A percentile compares a stretch with the other conserved stretches of the same genome.
phyloP scores from a whole-genome alignment of 2,113 vertebrate genomes.

The Lycocorax pyrrhopterus region DNA sequence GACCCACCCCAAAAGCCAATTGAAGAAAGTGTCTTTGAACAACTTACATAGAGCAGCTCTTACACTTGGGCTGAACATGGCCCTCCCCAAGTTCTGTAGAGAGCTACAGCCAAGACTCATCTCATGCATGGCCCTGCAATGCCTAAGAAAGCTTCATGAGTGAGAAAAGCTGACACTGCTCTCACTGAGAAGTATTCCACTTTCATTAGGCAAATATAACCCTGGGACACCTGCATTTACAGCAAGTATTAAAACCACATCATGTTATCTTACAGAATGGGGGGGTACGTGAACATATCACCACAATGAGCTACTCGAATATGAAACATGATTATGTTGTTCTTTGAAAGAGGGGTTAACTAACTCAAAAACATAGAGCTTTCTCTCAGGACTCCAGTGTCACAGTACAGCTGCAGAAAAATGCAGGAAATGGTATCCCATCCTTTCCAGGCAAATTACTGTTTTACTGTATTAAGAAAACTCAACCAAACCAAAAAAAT shows the following conservation, averaged over 20 bases:
- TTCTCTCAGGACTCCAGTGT: background rate
- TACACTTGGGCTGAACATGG: rapidly evolving
- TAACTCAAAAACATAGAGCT: background rate
- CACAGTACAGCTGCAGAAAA: background rate
- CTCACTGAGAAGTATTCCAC: background rate
- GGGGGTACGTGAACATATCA: rapidly evolving
- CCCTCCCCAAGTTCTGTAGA: background rate
- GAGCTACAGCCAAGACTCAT: background rate
- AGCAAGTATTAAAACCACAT: background rate
- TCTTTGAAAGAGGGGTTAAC: background rate
- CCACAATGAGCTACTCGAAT: background rate
- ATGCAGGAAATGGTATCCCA: background rate
- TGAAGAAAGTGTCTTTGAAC: background rate
- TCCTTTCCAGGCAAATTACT: background rate
- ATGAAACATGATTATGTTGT: background rate
- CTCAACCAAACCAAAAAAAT: background rate
- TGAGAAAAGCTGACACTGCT: background rate
- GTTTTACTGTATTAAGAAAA: background rate
- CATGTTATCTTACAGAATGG: rapidly evolving
- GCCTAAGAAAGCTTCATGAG: background rate
- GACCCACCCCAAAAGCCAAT: background rate
- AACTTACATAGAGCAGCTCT: background rate
- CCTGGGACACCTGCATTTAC: background rate
- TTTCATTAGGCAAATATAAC: background rate
- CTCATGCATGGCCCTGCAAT: rapidly evolving